A percentile compares a stretch with the other conserved stretches of the same genome.
phyloP scores from a whole-genome alignment of 2,113 vertebrate genomes.

The Gasterosteus aculeatus region DNA sequence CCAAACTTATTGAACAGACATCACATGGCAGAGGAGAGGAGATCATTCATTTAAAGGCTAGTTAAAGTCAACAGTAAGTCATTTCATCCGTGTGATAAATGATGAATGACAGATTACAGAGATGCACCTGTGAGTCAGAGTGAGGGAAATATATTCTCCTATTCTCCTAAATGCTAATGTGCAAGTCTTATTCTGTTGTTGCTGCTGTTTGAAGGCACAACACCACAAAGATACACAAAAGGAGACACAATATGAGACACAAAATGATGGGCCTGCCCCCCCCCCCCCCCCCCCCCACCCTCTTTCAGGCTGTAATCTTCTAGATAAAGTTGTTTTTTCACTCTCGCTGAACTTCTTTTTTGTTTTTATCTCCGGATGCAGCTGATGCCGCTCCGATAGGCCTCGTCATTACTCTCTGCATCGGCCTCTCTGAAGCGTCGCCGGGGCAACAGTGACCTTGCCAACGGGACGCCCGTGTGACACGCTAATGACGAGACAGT shows the following conservation, averaged over 20 bases:
- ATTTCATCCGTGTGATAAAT: conserved; percentile 41
- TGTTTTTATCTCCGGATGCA: conserved; percentile 17
- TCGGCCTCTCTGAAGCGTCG: conserved; percentile 25
- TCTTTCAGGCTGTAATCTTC: conserved; percentile 41
- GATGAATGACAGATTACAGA: conserved; percentile 28
- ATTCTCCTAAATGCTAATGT: conserved; percentile 1
- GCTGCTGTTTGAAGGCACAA: background rate
- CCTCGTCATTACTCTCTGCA: conserved; percentile 62
- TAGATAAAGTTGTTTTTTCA: conserved; percentile 25
- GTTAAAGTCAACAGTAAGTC: conserved; percentile 23
- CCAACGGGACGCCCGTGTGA: conserved; percentile 32
- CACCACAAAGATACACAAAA: background rate
- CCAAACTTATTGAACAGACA: conserved; percentile 35
- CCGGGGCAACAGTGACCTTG: conserved; percentile 48
- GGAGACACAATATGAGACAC: too few species aligned
- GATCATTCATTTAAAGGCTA: conserved; percentile 44
- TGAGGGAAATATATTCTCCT: conserved; percentile 22
- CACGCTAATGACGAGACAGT: conserved; percentile 51
- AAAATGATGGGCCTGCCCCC: background rate
- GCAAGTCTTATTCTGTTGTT: background rate
- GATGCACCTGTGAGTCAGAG: background rate
- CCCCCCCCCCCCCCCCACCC: background rate
- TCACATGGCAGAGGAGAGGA: conserved; percentile 27
- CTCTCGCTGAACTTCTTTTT: background rate
- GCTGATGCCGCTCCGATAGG: conserved; percentile 44